phyloP scores from a whole-genome alignment of 2,113 vertebrate genomes.

The Gymnobelideus leadbeateri region DNA sequence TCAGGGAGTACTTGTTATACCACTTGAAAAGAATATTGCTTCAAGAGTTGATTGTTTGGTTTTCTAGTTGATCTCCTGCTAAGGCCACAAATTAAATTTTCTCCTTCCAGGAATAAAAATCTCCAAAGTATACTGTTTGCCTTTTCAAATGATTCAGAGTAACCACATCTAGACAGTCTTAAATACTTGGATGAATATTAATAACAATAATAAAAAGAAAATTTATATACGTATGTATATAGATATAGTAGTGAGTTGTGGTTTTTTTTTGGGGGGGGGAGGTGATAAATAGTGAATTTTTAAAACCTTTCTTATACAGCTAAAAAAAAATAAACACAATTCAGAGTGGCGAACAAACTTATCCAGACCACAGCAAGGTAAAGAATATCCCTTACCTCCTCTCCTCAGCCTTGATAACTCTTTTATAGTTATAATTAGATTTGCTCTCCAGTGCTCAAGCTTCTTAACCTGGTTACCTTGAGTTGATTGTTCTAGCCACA shows the following conservation, averaged over 20 bases:
- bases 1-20: not conserved
- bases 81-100: conserved; percentile 55
- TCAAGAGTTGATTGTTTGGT: not conserved
- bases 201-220: not conserved
- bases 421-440: not conserved
- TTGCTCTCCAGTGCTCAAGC: not conserved
- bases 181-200: not conserved
- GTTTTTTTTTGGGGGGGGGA: not conserved
- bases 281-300: not conserved
- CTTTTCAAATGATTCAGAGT: not conserved
- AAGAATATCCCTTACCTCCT: conserved; percentile 45
- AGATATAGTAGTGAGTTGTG: not conserved
- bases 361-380: not conserved
- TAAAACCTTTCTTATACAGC: not conserved
- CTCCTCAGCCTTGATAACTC: not conserved
- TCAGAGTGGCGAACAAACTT: not conserved
- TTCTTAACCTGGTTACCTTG: not conserved
- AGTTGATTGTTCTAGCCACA: conserved; percentile 15
- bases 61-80: conserved; percentile 58
- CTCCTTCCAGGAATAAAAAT: not conserved
- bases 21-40: conserved; percentile 26
- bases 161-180: not conserved
- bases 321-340: not conserved
- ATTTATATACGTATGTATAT: not conserved
- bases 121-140: not conserved